Evolutionary conservation across 2,113 vertebrate genomes (phyloP), one percentile per base, ranked within the genome.

Genomic region (Myotis davidii): DNA sequence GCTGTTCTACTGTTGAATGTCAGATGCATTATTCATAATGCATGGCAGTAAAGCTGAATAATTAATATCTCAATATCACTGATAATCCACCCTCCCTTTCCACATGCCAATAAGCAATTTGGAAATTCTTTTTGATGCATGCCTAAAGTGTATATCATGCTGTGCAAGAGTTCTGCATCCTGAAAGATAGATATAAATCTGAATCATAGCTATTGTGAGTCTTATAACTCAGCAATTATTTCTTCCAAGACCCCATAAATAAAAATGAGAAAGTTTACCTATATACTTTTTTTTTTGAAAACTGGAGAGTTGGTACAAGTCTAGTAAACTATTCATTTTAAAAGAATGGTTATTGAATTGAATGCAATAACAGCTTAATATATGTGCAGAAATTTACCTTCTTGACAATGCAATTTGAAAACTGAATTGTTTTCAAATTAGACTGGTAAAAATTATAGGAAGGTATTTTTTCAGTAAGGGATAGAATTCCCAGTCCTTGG

Each of bases 121-220:
- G 56, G 67, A 95, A 96, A 96, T 97, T 97, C 95, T 94, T 97
- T 98, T 94, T 97, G 95, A 97, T 97, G 70, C 70, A 85, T 65
- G 61, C n/a, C 84, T 83, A 90, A 91, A 94, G 82, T 27, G 18
- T 65, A 61, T 29, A 86, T 74, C 88, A 88, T 32, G 70, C 90
- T 95, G 82, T 73, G 95, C 9, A 52, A 90, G 52, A 78, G 23
- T 61, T 87, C 92, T 93, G 23, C 23, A 81, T 95, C 89, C 65
- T 89, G 77, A 95, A 96, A 91, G 91, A 93, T 69, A 84, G 50
- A 90, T 67, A 50, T 88, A 96, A 93, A 91, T 96, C 42, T 88
- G 72, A 94, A 95, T 32, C 50, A 32, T 9, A 90, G 45, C 37
- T 74, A 70, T 88, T 92, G n/a, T 95, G 61, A 79, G 10, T 84